phyloP scores from a whole-genome alignment of 2,113 vertebrate genomes.

The Dipodomys ordii region DNA sequence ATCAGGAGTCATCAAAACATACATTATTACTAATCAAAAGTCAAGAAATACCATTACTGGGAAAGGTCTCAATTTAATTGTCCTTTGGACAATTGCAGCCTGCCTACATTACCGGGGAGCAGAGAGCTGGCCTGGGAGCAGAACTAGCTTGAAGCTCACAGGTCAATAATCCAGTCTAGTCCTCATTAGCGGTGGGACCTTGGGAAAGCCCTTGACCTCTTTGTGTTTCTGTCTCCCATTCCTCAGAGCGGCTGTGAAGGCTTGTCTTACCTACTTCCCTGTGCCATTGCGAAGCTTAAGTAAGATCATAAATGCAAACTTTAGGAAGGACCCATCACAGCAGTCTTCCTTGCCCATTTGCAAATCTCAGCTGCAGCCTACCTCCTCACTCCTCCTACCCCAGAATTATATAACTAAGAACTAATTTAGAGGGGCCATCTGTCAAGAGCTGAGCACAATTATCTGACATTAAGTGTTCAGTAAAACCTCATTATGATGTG shows the following conservation, averaged over 20 bases:
- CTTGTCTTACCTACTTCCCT: neutral
- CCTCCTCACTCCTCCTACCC: neutral
- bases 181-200: neutral
- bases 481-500: neutral
- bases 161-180: constrained; percentile 4
- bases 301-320: neutral
- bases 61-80: constrained; percentile 60
- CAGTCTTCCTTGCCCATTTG: neutral
- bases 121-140: neutral
- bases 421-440: neutral
- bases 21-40: neutral
- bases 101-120: neutral
- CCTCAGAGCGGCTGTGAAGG: constrained; percentile 35
- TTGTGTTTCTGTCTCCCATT: constrained; percentile 15
- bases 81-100: neutral
- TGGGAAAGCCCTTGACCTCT: constrained; percentile 11
- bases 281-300: neutral
- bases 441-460: neutral
- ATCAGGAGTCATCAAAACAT: constrained; percentile 53
- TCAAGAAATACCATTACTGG: constrained; percentile 31
- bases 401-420: neutral
- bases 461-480: neutral
- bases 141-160: neutral
- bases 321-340: neutral
- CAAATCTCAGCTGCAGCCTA: neutral